Percentiles rank a stretch among this genome's conserved stretches.
Evolutionary conservation across 2,797 vertebrate species (phyloP).

Genomic region (Hippoglossus hippoglossus): DNA sequence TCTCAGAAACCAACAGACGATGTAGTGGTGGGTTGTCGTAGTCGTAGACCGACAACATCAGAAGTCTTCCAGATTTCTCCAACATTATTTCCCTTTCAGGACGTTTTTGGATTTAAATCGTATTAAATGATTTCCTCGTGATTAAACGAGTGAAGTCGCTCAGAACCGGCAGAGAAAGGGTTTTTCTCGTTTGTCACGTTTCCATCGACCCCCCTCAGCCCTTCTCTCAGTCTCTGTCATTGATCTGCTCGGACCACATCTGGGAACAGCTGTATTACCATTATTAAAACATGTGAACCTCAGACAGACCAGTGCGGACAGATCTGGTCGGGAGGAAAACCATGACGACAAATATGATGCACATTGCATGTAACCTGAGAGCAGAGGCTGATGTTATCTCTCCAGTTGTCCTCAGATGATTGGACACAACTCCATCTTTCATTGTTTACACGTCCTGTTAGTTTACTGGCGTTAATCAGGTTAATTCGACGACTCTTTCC

Average conservation of each 20-base stretch:
- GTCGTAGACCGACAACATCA: too few species aligned
- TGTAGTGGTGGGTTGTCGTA: too few species aligned
- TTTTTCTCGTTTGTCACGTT: not conserved
- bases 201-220: not conserved
- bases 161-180: not conserved
- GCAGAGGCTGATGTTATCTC: conserved; percentile 50
- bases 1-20: too few species aligned
- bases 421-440: conserved; percentile 6
- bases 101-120: too few species aligned
- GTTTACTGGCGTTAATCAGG: not conserved
- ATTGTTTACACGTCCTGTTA: not conserved
- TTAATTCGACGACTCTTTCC: not conserved
- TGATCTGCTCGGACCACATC: conserved; percentile 31
- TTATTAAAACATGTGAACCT: conserved; percentile 23
- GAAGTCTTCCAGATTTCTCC: too few species aligned
- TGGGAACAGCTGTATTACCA: conserved; percentile 30
- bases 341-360: conserved; percentile 57
- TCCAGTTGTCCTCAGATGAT: conserved; percentile 42
- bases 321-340: conserved; percentile 43
- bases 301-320: conserved; percentile 8
- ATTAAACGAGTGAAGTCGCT: too few species aligned
- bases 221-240: conserved; percentile 7
- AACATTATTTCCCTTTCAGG: too few species aligned
- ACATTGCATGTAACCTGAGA: conserved; percentile 58
- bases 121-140: too few species aligned